Evolutionary conservation across 23 tunicate species (phyloP).

Genomic region (Halocynthia aurantium): DNA sequence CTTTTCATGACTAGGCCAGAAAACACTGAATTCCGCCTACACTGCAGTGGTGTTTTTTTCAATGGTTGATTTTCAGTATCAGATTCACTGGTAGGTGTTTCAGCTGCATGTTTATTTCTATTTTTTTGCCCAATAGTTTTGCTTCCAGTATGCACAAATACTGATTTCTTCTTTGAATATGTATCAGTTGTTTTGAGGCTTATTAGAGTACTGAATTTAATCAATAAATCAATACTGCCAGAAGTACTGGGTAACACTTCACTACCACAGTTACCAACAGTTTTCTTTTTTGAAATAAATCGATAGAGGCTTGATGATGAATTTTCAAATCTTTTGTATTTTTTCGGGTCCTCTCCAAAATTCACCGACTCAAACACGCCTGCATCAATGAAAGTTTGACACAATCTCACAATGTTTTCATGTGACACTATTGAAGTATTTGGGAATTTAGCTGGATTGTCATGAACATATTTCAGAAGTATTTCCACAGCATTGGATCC

Average conservation of each 20-base stretch:
- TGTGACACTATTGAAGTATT: conserved; percentile 31
- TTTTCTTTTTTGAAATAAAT: conserved; percentile 19
- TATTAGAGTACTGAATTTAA: conserved; percentile 5
- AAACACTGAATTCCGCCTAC: conserved; percentile 43
- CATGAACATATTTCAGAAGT: conserved; percentile 40
- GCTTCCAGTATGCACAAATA: background rate
- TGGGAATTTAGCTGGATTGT: conserved; percentile 38
- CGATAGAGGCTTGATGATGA: conserved; percentile 61
- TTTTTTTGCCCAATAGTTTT: background rate
- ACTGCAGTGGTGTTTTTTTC: conserved; percentile 1
- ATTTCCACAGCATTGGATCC: conserved; percentile 82
- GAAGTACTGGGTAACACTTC: background rate
- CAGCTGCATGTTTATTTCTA: background rate
- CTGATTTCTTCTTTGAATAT: background rate
- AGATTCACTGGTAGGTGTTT: conserved; percentile 22
- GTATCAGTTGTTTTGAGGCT: background rate
- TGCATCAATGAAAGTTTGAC: conserved; percentile 69
- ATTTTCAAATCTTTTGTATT: conserved; percentile 54
- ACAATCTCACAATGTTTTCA: conserved; percentile 68
- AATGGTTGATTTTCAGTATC: conserved; percentile 30
- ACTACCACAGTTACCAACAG: background rate
- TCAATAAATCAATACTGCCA: conserved; percentile 1
- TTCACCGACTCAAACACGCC: conserved; percentile 26
- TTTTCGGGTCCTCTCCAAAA: conserved; percentile 27
- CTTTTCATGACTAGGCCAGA: conserved; percentile 49